Evolutionary conservation across 1,140 invertebrate species (phyloP), one percentile per base, ranked within the genome.

Genomic region (Megalonaias nervosa): DNA sequence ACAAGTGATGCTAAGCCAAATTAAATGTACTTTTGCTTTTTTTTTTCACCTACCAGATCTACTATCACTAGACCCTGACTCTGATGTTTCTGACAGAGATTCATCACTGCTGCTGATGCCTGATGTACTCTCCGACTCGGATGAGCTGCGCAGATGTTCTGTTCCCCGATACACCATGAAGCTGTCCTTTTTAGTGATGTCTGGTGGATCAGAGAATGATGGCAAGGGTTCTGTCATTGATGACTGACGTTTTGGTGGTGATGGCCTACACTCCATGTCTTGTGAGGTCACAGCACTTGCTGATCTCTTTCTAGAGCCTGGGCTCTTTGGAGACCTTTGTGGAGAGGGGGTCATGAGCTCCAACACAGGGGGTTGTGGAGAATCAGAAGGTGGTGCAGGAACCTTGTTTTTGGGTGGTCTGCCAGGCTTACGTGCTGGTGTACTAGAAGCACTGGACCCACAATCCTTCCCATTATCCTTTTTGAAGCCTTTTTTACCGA

Each of bases 401-500:
- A 60, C 56, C 73, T 80, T 82, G 59, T 67, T 70, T 68, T 83
- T 85, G 1, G 81, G 83, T 55, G 85, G 82, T 38, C 86, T 75
- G 55, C 86, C 81, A 38, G 82, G 84, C 73, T 86, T 83, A 58
- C 82, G 64, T 19, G 76, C 64, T n/a, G 80, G 82, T 62, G 80
- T 83, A 61, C 66, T 74, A 11, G 79, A 64, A 67, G 62, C 62
- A 70, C 75, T 77, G 17, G 78, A 70, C 21, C 71, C 66, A 61
- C 65, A 71, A 67, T 80, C 75, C 23, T 80, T 74, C 48, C 75
- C 74, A 70, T 48, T 75, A 60, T 82, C 59, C 58, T 80, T 77
- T 71, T 67, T 31, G 67, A 74, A 72, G n/a, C 93, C 93, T 89
- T 97, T 96, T 61, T 95, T 93, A 4, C 95, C 95, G 81, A 96